Evolutionary conservation across 2,888 invertebrate species (phyloP).

Genomic region (Dicyrtoma fusca): DNA sequence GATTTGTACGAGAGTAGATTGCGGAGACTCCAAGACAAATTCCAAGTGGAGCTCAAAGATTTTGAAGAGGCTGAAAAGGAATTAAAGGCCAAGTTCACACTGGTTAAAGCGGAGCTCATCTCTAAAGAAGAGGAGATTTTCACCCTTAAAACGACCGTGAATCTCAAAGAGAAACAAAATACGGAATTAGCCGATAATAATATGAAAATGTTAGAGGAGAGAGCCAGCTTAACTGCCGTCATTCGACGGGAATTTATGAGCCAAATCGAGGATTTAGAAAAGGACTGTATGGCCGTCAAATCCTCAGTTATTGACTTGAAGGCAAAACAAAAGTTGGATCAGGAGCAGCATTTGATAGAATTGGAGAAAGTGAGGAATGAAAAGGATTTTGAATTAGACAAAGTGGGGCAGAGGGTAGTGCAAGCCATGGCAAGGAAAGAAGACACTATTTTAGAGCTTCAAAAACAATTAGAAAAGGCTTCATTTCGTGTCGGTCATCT

Average conservation of each 20-base stretch:
- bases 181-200: slow-evolving; percentile 67
- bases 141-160: slow-evolving; percentile 66
- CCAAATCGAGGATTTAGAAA: slow-evolving; percentile 66
- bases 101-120: slow-evolving; percentile 69
- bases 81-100: slow-evolving; percentile 69
- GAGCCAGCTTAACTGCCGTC: slow-evolving; percentile 65
- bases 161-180: slow-evolving; percentile 66
- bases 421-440: slow-evolving; percentile 80
- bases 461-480: slow-evolving; percentile 70
- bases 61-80: slow-evolving; percentile 70
- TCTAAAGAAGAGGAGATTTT: slow-evolving; percentile 69
- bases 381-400: slow-evolving; percentile 61
- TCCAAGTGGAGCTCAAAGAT: slow-evolving; percentile 71
- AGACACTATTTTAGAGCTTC: slow-evolving; percentile 72
- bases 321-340: slow-evolving; percentile 53
- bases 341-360: slow-evolving; percentile 48
- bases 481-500: slow-evolving; percentile 74
- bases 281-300: slow-evolving; percentile 52
- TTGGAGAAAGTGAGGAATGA: slow-evolving; percentile 60
- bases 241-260: slow-evolving; percentile 68
- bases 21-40: slow-evolving; percentile 72
- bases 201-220: slow-evolving; percentile 66
- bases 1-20: slow-evolving; percentile 66
- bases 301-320: slow-evolving; percentile 49
- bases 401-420: slow-evolving; percentile 68